Percentiles rank a stretch among this genome's conserved stretches.
phyloP scores from a whole-genome alignment of 2,113 vertebrate species.

The Tauraco erythrolophus region DNA sequence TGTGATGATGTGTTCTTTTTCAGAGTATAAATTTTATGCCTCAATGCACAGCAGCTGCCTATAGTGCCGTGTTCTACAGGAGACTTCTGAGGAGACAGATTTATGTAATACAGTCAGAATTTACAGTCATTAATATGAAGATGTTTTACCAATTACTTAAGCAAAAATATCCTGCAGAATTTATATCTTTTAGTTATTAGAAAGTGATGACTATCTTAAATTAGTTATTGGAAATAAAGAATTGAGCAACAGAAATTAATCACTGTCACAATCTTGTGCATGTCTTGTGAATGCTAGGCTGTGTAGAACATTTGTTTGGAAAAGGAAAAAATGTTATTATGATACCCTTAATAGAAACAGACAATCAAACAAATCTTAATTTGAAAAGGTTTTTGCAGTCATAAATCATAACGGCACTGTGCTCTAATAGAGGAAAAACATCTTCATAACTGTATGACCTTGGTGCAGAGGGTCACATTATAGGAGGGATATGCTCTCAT shows the following conservation, averaged over 20 bases:
- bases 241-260: constrained; percentile 77
- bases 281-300: constrained; percentile 17
- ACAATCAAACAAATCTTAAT: constrained; percentile 84
- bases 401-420: constrained; percentile 79
- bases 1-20: constrained; percentile 15
- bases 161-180: constrained; percentile 69
- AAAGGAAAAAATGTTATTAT: constrained; percentile 73
- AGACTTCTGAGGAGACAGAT: constrained; percentile 57
- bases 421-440: constrained; percentile 56
- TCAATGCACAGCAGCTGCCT: not conserved
- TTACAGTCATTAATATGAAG: constrained; percentile 74
- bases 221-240: constrained; percentile 77
- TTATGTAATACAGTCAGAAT: constrained; percentile 63
- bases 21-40: constrained; percentile 33
- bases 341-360: constrained; percentile 79
- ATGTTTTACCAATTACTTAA: constrained; percentile 76
- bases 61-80: not conserved
- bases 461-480: not conserved
- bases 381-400: constrained; percentile 71
- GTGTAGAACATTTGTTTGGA: constrained; percentile 76
- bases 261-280: constrained; percentile 66
- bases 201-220: constrained; percentile 74
- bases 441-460: constrained; percentile 64
- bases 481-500: not conserved
- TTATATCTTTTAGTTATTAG: constrained; percentile 76